Percentiles rank a stretch among this genome's conserved stretches.
These are phyloP conservation scores for Brachyhypopomus occidentalis DNA, from an alignment of 2,113 vertebrate species.

Conservation along the genomic window DNA sequence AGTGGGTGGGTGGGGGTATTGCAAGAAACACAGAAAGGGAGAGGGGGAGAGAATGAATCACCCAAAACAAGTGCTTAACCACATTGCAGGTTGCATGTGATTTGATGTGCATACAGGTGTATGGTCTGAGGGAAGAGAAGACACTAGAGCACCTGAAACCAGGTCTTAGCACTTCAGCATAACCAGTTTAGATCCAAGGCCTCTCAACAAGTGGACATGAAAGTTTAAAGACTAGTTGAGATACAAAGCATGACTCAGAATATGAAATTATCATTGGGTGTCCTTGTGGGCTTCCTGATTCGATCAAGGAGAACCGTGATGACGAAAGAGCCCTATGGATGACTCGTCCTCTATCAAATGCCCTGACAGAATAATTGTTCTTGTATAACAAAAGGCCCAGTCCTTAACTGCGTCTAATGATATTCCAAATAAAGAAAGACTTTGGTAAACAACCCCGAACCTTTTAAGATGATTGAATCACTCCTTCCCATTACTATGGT, in stretches of 20 bases:
- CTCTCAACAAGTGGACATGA: neutral
- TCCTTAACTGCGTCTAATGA: slow-evolving; percentile 70
- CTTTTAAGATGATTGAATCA: slow-evolving; percentile 79
- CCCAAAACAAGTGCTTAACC: too few relatives aligned
- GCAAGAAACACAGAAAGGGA: neutral
- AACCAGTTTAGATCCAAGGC: neutral
- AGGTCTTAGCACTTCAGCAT: neutral
- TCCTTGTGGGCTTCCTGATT: slow-evolving; percentile 78
- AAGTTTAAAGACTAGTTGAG: slow-evolving; percentile 23
- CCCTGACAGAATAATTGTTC: slow-evolving; percentile 70
- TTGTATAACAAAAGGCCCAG: slow-evolving; percentile 63
- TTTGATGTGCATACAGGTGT: too few relatives aligned
- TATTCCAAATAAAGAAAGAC: slow-evolving; percentile 76
- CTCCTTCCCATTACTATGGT: slow-evolving; percentile 21
- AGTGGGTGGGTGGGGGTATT: too few relatives aligned
- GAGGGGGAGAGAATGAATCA: slow-evolving; percentile 1
- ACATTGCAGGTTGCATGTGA: too few relatives aligned
- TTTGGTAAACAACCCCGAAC: slow-evolving; percentile 73
- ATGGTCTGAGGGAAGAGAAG: neutral
- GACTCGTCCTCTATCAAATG: slow-evolving; percentile 72
- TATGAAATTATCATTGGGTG: slow-evolving; percentile 75
- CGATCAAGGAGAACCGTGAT: slow-evolving; percentile 66
- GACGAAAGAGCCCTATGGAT: slow-evolving; percentile 67
- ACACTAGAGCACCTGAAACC: neutral
- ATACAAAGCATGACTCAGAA: slow-evolving; percentile 54